Conservation (phyloP, 2,113 vertebrate species). For the Corynorhinus townsendii region DNA sequence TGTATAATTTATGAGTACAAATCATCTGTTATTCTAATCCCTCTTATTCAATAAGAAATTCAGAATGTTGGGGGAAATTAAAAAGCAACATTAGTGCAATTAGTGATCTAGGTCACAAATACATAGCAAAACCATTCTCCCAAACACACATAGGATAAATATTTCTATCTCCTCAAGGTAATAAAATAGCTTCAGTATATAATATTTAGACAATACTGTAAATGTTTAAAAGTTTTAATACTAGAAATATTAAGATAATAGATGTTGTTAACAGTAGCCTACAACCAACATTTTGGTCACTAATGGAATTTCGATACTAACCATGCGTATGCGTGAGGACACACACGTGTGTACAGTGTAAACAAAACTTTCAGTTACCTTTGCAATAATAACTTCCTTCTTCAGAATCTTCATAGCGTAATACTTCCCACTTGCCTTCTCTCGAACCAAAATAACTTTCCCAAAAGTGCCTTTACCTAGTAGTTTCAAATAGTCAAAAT, state of each 20-base stretch:
- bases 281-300: neutral
- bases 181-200: neutral
- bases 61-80: neutral
- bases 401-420: constrained; percentile 99
- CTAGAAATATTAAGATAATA: neutral
- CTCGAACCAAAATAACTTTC: constrained; percentile 97
- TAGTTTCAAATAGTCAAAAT: constrained; percentile 99
- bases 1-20: neutral
- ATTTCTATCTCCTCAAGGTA: neutral
- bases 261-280: neutral
- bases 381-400: constrained; percentile 99
- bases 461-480: constrained; percentile 98
- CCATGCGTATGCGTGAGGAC: neutral
- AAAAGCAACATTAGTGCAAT: neutral
- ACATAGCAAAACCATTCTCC: neutral
- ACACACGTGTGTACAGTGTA: neutral
- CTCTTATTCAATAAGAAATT: constrained; percentile 2
- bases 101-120: neutral
- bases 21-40: neutral
- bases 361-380: constrained; percentile 81
- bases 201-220: neutral
- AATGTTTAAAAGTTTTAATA: constrained; percentile 19
- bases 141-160: neutral
- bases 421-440: constrained; percentile 98
- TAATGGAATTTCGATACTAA: neutral